Evolutionary conservation across 37 sponge, comb jelly and placozoan genomes (phyloP).

Genomic region (Geodia barretti): DNA sequence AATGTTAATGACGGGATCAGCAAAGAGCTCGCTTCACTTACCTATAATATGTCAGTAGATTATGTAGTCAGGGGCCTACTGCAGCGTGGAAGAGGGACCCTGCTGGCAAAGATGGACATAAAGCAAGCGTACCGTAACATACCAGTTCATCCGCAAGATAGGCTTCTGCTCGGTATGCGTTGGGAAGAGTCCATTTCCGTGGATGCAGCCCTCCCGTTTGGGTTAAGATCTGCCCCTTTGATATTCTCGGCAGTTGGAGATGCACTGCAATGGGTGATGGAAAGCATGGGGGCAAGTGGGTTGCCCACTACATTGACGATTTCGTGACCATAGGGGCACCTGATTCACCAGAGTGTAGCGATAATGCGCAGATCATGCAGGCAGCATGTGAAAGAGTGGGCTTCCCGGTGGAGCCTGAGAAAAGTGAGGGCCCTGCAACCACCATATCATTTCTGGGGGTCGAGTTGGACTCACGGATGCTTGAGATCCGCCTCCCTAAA

Average conservation of each 20-base stretch:
- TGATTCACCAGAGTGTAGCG: neutral
- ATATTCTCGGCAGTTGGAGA: neutral
- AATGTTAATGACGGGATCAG: no score
- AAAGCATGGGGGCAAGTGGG: neutral
- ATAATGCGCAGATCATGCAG: neutral
- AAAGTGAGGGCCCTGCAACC: neutral
- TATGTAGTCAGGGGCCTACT: no score
- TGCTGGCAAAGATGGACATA: no score
- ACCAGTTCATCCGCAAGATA: no score
- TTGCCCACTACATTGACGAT: neutral
- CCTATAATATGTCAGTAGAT: no score
- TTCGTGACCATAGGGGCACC: neutral
- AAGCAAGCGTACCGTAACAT: no score
- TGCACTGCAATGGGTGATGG: neutral
- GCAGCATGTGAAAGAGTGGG: neutral
- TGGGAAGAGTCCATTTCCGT: no score
- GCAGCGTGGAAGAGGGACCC: no score
- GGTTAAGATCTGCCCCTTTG: neutral
- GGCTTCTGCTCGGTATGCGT: no score
- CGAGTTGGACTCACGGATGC: slow-evolving; percentile 1
- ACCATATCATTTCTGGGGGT: slow-evolving; percentile 9
- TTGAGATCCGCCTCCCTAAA: slow-evolving; percentile 14
- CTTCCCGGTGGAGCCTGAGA: neutral
- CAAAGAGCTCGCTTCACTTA: no score
- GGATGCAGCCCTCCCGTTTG: no score